phyloP scores from a whole-genome alignment of 2,113 vertebrate species.

The Monarcha castaneiventris region DNA sequence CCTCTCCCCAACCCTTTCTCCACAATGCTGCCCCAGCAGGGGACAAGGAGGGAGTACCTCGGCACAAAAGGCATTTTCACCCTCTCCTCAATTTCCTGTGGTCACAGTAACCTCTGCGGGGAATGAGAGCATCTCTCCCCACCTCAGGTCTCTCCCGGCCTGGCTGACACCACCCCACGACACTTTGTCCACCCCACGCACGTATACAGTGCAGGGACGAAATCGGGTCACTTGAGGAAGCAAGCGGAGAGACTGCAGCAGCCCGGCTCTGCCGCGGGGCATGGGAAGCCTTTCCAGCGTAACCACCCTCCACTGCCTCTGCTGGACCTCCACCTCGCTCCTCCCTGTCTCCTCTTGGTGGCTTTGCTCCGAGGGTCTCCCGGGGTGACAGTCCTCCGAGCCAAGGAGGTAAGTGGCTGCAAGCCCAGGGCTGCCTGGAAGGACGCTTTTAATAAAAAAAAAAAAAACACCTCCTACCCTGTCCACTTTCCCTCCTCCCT shows the following conservation, averaged over 20 bases:
- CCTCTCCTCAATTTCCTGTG: not conserved
- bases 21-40: not conserved
- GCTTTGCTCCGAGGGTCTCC: not conserved
- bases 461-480: no score
- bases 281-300: not conserved
- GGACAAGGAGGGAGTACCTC: not conserved
- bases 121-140: not conserved
- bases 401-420: not conserved
- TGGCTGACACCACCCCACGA: not conserved
- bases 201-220: fast-evolving
- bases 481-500: not conserved
- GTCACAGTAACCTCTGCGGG: not conserved
- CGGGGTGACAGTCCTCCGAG: not conserved
- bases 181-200: fast-evolving
- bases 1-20: not conserved
- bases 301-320: not conserved
- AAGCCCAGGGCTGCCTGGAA: not conserved
- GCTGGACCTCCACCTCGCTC: not conserved
- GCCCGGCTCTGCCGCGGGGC: not conserved
- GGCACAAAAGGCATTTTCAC: not conserved
- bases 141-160: not conserved
- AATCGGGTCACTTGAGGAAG: not conserved
- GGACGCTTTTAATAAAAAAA: not conserved
- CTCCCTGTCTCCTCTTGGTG: not conserved
- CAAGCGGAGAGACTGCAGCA: not conserved